phyloP scores from a whole-genome alignment of 2,888 invertebrate species.

The Nematopogon swammerdamellus region DNA sequence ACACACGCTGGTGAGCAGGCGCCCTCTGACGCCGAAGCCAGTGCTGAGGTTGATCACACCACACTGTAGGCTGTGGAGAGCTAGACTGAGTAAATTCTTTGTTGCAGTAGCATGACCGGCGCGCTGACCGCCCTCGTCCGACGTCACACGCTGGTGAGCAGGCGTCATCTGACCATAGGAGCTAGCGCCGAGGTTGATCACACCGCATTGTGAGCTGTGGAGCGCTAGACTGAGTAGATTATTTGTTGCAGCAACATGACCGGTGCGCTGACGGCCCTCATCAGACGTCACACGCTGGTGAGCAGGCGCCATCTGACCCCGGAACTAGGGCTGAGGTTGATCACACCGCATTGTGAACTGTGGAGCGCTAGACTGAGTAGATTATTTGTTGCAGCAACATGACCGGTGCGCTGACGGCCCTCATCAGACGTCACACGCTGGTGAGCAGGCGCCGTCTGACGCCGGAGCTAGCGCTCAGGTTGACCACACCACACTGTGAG shows the following conservation, averaged over 20 bases:
- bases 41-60: too few species aligned
- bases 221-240: too few species aligned
- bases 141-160: conserved; percentile 29
- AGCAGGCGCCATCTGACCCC: conserved; percentile 60
- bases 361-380: too few species aligned
- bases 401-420: conserved; percentile 22
- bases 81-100: too few species aligned
- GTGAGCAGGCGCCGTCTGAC: conserved; percentile 53
- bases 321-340: conserved; percentile 57
- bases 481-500: too few species aligned
- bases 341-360: too few species aligned
- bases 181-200: conserved; percentile 51
- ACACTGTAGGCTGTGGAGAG: too few species aligned
- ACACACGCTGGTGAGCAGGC: conserved; percentile 30
- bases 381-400: conserved; percentile 19
- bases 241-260: conserved; percentile 20
- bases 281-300: conserved; percentile 28
- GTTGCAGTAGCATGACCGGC: conserved; percentile 22
- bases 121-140: conserved; percentile 24
- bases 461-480: conserved; percentile 60
- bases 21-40: conserved; percentile 65
- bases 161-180: conserved; percentile 65
- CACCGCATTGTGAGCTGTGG: too few species aligned
- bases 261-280: conserved; percentile 22
- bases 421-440: conserved; percentile 31